Evolutionary conservation across 2,888 invertebrate genomes (phyloP).

Genomic region (Ceraclea dissimilis): DNA sequence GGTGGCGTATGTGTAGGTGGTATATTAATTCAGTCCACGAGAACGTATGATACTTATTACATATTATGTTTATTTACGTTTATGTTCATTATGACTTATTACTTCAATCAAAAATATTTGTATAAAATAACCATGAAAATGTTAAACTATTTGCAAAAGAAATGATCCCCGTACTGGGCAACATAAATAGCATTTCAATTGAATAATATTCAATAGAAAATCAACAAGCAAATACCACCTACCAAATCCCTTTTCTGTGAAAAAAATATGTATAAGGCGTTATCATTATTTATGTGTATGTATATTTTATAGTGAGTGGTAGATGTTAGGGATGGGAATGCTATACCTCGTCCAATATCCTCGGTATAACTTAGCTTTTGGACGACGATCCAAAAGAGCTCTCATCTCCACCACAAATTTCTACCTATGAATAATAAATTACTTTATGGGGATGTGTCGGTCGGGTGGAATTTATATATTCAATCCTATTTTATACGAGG

Average conservation of each 20-base stretch:
- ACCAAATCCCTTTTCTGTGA: not conserved
- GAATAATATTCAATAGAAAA: not conserved
- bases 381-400: constrained; percentile 18
- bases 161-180: too few relatives aligned
- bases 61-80: too few relatives aligned
- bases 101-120: too few relatives aligned
- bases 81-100: too few relatives aligned
- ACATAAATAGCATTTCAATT: too few relatives aligned
- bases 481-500: constrained; percentile 13
- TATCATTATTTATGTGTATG: not conserved
- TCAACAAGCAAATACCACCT: not conserved
- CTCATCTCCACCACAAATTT: constrained; percentile 21
- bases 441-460: constrained; percentile 21
- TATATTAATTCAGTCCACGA: too few relatives aligned
- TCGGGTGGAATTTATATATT: constrained; percentile 20
- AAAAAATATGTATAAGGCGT: not conserved
- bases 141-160: too few relatives aligned
- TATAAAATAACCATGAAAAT: too few relatives aligned
- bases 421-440: constrained; percentile 26
- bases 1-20: too few relatives aligned
- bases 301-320: not conserved
- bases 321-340: not conserved
- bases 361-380: not conserved
- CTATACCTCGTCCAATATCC: not conserved
- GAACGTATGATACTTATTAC: too few relatives aligned